Base-by-base conservation (phyloP, 2,888 invertebrate genomes). In the Physocephala rufipes region DNA sequence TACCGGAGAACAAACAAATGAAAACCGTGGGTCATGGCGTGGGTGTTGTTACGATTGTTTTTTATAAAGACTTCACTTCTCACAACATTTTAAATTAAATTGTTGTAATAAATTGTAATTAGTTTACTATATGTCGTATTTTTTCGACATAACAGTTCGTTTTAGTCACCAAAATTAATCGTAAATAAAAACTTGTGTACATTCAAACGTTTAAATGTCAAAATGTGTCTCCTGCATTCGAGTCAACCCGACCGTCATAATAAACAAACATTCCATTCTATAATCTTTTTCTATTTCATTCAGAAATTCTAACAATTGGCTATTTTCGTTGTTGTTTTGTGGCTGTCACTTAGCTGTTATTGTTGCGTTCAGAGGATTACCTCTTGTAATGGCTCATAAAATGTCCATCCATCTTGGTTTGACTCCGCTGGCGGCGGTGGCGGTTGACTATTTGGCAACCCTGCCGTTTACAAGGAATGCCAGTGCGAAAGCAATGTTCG, bases 51-150 rank as follows among this genome's bases (percentile, higher is more conserved):
- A 43, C 61, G 7, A 19, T 15, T 49, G 2, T 62, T 28, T 36
- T 36, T 15, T 2, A 19, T n/a, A 19, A 43, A 19, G 19, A 9
- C 36, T 36, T 62, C 45, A 45, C 16, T 47, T 43, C n/a, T n/a
- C 26, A 28, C 28, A n/a, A 12, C 28, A 26, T 7, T 59, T 59
- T 45, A 63, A 51, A 66, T 53, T 51, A 30, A 53, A 51, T 66
- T 66, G 49, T 65, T 49, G 65, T 30, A 66, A 66, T 53, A 12
- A 53, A 30, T 53, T 19, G 30, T 30, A 53, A 66, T 65, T 65
- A 30, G 19, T 53, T 51, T 65, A 30, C 26, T 16, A 30, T 26
- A 51, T 65, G 65, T 30, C n/a, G 21, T n/a, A 30, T 16, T 24
- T 24, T 24, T 64, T 49, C 49, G 51, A 15, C 26, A 58, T 16